phyloP scores from a whole-genome alignment of 2,113 vertebrate species.

The Anser brachyrhynchus region DNA sequence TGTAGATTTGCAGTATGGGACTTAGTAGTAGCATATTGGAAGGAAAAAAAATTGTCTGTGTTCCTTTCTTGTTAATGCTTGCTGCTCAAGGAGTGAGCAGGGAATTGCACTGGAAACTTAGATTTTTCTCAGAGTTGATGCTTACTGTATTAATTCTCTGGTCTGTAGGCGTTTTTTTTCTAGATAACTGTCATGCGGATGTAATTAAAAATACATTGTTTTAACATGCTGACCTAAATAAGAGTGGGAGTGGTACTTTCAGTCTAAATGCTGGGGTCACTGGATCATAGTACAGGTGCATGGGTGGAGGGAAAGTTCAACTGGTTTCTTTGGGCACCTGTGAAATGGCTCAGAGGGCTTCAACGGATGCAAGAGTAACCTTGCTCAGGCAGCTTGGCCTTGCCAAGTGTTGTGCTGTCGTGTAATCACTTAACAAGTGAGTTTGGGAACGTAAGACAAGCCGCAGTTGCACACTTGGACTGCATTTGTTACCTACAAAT shows the following conservation, averaged over 20 bases:
- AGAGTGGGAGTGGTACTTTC: not conserved
- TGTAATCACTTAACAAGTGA: not conserved
- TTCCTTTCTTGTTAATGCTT: not conserved
- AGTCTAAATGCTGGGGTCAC: not conserved
- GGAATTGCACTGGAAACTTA: not conserved
- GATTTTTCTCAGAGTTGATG: not conserved
- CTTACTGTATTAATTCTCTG: not conserved
- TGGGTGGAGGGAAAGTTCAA: rapidly evolving
- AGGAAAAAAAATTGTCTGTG: not conserved
- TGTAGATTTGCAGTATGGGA: not conserved
- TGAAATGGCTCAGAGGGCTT: not conserved
- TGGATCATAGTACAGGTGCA: not conserved
- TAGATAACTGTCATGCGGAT: not conserved
- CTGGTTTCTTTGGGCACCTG: not conserved
- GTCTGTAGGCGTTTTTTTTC: not conserved
- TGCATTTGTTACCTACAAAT: not conserved
- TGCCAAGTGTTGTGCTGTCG: not conserved
- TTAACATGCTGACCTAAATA: not conserved
- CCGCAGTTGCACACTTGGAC: rapidly evolving
- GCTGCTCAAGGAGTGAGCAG: not conserved
- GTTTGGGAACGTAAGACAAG: not conserved
- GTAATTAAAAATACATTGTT: not conserved
- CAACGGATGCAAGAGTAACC: rapidly evolving
- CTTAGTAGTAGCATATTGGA: not conserved
- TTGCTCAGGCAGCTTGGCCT: not conserved